Percentiles rank a stretch among this genome's conserved stretches.
These are phyloP conservation scores for Trisateles emortualis DNA, from an alignment of 2,888 invertebrate genomes.

Conservation along the genomic window DNA sequence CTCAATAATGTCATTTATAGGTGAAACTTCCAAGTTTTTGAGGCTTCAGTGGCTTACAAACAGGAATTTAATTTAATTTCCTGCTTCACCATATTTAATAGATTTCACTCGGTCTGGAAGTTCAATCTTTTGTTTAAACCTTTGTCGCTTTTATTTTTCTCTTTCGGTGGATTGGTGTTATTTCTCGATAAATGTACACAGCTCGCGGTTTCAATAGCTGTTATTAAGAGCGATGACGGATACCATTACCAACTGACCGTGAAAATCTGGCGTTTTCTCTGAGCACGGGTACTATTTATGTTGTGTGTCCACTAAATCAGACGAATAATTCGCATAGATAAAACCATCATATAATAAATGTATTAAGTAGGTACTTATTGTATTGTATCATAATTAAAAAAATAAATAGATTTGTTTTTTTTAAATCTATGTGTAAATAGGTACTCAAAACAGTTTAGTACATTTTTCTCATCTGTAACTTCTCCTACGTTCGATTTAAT, in stretches of 20 bases:
- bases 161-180: constrained; percentile 15
- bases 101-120: constrained; percentile 17
- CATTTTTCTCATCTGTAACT: too few species aligned
- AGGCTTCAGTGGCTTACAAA: constrained; percentile 17
- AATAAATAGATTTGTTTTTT: too few species aligned
- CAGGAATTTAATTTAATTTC: constrained; percentile 38
- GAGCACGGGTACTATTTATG: constrained; percentile 46
- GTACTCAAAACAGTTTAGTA: too few species aligned
- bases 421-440: too few species aligned
- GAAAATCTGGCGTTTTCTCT: constrained; percentile 69
- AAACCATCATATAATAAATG: too few species aligned
- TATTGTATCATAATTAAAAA: too few species aligned
- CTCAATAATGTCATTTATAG: constrained; percentile 31
- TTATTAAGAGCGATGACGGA: constrained; percentile 47
- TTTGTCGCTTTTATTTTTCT: constrained; percentile 21
- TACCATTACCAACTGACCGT: constrained; percentile 63
- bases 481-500: too few species aligned
- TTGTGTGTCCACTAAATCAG: constrained; percentile 26
- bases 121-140: constrained; percentile 9
- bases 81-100: constrained; percentile 22
- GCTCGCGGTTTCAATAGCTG: constrained; percentile 24
- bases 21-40: constrained; percentile 31
- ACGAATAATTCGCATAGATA: too few species aligned
- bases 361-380: too few species aligned
- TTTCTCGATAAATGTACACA: constrained; percentile 31